Evolutionary conservation across 1,140 invertebrate genomes (phyloP), one percentile per base, ranked within the genome.

Genomic region (Adelges cooleyi): DNA sequence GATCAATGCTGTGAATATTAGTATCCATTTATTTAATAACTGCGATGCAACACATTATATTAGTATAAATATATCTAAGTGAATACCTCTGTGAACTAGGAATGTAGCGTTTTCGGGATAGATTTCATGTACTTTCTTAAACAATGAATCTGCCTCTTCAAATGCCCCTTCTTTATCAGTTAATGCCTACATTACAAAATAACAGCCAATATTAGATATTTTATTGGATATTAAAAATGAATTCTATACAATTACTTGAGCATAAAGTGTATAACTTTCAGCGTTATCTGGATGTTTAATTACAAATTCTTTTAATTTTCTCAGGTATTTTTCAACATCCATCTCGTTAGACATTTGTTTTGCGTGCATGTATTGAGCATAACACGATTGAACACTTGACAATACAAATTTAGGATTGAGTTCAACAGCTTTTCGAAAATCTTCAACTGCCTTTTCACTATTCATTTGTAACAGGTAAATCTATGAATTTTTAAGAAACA

Each of bases 91-190:
- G 73, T 96, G 91, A 17, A 97, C 92, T 71, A 86, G 82, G 20
- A 91, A 77, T 27, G 85, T 86, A 8, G 91, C 88, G 81, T 95
- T 94, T 27, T 84, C 79, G 10, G 90, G 88, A 72, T 95, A 90
- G 59, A 89, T 77, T 73, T 86, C 80, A 17, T 89, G 77, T 3
- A 91, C 90, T 77, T 88, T 86, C 52, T 83, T 78, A 75, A 92
- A 95, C 67, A 86, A 82, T 18, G 80, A 74, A 69, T 95, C 89
- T 6, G 92, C 91, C 73, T 89, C 81, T 18, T 83, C 79, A 77
- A 83, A 95, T 67, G 91, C 81, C 71, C 87, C 82, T n/a, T n/a
- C n/a, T 71, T 86, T 83, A 74, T 95, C 91, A 71, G 82, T 83
- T 54, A 94, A 76, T 5, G 83, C 76, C 84, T 86, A 66, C 8